Conservation (phyloP, 2,113 vertebrate genomes). For the Tetrax tetrax region DNA sequence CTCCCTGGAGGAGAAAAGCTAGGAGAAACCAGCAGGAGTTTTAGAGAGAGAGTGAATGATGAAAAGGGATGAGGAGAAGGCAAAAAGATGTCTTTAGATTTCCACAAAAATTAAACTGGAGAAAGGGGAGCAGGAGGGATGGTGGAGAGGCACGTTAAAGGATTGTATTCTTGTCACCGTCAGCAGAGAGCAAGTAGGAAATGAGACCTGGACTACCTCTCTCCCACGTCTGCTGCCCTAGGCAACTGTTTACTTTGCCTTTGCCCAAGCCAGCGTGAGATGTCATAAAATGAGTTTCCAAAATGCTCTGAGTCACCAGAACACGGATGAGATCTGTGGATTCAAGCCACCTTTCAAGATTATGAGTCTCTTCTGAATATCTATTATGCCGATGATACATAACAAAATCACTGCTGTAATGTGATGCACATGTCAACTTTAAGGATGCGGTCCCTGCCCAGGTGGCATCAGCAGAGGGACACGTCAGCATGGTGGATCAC, state of each 20-base stretch:
- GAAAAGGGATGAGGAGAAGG: neutral
- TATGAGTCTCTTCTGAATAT: constrained; percentile 41
- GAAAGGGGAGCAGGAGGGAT: neutral
- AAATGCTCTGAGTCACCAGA: constrained; percentile 57
- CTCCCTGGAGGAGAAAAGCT: neutral
- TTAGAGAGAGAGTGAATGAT: neutral
- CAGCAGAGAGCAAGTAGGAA: neutral
- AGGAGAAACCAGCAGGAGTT: neutral
- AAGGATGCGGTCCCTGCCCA: constrained; percentile 15
- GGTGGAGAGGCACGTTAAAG: neutral
- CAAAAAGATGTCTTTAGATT: neutral
- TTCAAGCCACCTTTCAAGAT: constrained; percentile 58
- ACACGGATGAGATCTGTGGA: constrained; percentile 20
- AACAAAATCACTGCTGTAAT: constrained; percentile 52
- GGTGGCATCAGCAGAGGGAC: constrained; percentile 42
- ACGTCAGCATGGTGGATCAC: constrained; percentile 61
- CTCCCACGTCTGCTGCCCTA: constrained; percentile 9
- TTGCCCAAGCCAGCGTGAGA: constrained; percentile 37
- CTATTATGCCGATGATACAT: constrained; percentile 35
- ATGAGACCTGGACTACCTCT: neutral
- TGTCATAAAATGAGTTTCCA: constrained; percentile 46
- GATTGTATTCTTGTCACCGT: neutral
- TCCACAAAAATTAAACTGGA: neutral
- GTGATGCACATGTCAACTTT: constrained; percentile 25
- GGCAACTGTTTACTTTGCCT: constrained; percentile 18